Evolutionary conservation across 2,888 invertebrate species (phyloP).

Genomic region (Metacarcinus magister): DNA sequence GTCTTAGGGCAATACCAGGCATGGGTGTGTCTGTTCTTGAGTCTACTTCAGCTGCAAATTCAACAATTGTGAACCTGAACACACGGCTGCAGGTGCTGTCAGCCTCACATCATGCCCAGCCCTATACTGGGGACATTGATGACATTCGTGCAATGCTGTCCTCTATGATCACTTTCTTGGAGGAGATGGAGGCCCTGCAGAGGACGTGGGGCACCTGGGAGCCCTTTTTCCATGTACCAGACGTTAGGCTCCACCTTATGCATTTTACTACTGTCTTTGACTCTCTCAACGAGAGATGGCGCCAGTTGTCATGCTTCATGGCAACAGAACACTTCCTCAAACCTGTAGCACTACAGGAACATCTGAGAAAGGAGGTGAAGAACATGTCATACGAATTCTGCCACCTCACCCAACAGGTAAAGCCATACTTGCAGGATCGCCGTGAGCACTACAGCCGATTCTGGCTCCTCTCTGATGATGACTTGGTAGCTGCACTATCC

Average conservation of each 20-base stretch:
- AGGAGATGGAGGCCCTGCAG: slow-evolving; percentile 72
- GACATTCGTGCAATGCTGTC: slow-evolving; percentile 63
- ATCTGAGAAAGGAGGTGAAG: slow-evolving; percentile 67
- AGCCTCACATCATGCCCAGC: slow-evolving; percentile 72
- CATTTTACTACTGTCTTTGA: slow-evolving; percentile 75
- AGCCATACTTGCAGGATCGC: slow-evolving; percentile 71
- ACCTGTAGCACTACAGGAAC: slow-evolving; percentile 65
- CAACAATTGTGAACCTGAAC: slow-evolving; percentile 68
- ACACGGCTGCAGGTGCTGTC: slow-evolving; percentile 72
- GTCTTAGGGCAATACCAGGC: slow-evolving; percentile 54
- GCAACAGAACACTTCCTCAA: slow-evolving; percentile 63
- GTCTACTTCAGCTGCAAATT: slow-evolving; percentile 71
- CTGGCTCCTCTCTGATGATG: slow-evolving; percentile 79
- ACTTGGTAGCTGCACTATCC: slow-evolving; percentile 79
- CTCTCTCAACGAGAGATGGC: slow-evolving; percentile 72
- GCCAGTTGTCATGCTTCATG: slow-evolving; percentile 57
- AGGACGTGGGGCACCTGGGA: slow-evolving; percentile 76
- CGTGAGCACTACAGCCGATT: slow-evolving; percentile 75
- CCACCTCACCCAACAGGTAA: slow-evolving; percentile 51
- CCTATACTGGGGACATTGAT: slow-evolving; percentile 66
- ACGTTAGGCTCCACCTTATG: slow-evolving; percentile 76
- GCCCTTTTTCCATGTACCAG: slow-evolving; percentile 76
- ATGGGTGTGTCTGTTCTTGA: slow-evolving; percentile 73
- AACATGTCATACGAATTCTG: slow-evolving; percentile 59
- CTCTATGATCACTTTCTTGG: slow-evolving; percentile 71